Evolutionary conservation across 2,888 invertebrate genomes (phyloP).

Genomic region (Rugalucina vietnamica): DNA sequence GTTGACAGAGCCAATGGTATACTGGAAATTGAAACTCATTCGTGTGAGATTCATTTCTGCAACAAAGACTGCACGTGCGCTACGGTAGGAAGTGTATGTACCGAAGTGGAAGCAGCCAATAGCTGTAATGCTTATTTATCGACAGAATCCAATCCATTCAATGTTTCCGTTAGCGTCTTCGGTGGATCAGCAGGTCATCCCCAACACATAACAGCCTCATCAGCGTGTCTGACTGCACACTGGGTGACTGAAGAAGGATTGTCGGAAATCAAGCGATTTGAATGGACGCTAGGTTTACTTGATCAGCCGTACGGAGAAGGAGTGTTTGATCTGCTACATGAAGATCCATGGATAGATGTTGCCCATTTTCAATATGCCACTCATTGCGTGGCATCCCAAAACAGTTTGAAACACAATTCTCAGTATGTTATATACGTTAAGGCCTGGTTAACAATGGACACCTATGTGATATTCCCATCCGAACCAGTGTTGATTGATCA

Average conservation of each 20-base stretch:
- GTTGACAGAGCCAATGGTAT: constrained; percentile 10
- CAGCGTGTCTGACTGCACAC: constrained; percentile 41
- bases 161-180: constrained; percentile 13
- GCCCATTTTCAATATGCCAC: constrained; percentile 35
- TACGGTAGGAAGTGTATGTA: constrained; percentile 59
- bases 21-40: constrained; percentile 58
- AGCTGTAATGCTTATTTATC: constrained; percentile 10
- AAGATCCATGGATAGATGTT: constrained; percentile 60
- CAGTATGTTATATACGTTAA: constrained; percentile 50
- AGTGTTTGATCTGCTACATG: constrained; percentile 46
- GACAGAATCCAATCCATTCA: not conserved
- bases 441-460: constrained; percentile 55
- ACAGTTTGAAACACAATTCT: constrained; percentile 37
- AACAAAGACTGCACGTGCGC: constrained; percentile 67
- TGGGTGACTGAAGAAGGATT: constrained; percentile 22
- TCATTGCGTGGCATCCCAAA: constrained; percentile 53
- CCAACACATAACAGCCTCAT: constrained; percentile 32
- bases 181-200: not conserved
- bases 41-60: constrained; percentile 60
- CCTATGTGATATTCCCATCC: constrained; percentile 45
- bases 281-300: constrained; percentile 60
- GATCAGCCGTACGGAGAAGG: constrained; percentile 54
- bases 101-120: not conserved
- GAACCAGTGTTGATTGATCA: constrained; percentile 57
- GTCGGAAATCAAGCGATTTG: constrained; percentile 39